Evolutionary conservation across 1,140 invertebrate genomes (phyloP).

Genomic region (Himalopsyche phryganea): DNA sequence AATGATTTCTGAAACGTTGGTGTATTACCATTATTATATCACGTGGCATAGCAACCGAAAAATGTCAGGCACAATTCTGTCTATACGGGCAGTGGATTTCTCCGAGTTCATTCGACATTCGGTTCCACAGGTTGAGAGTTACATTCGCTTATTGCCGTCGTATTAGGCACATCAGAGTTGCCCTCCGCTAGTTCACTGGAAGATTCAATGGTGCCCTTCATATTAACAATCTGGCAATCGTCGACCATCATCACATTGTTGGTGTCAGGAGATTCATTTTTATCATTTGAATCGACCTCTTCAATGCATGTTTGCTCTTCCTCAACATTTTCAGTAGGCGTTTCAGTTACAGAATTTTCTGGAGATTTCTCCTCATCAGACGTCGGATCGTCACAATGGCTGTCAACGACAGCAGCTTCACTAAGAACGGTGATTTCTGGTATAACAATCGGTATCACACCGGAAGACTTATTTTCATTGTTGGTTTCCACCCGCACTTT

Average conservation of each 20-base stretch:
- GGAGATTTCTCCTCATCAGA: neutral
- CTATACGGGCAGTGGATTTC: too few relatives aligned
- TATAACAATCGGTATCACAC: too few relatives aligned
- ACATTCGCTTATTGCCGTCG: conserved; percentile 45
- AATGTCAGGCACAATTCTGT: too few relatives aligned
- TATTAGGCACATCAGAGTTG: conserved; percentile 35
- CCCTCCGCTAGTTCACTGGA: conserved; percentile 23
- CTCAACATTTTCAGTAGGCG: neutral
- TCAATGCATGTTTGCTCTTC: conserved; percentile 1
- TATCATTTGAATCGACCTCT: neutral
- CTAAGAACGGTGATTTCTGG: too few relatives aligned
- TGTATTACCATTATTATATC: too few relatives aligned
- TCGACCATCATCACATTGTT: conserved; percentile 46
- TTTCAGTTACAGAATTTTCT: neutral
- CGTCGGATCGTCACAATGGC: neutral
- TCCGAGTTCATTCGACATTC: neutral
- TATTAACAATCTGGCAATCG: conserved; percentile 50
- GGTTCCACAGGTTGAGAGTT: conserved; percentile 43
- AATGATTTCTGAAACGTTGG: too few relatives aligned
- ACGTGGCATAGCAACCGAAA: too few relatives aligned
- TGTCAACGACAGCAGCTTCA: too few relatives aligned
- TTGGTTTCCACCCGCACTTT: neutral
- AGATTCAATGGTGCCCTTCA: conserved; percentile 28
- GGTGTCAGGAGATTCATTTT: neutral
- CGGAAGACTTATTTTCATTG: too few relatives aligned